These are phyloP conservation scores for Trichonephila clavipes DNA, from an alignment of 1,140 invertebrate species.

Conservation along the genomic window DNA sequence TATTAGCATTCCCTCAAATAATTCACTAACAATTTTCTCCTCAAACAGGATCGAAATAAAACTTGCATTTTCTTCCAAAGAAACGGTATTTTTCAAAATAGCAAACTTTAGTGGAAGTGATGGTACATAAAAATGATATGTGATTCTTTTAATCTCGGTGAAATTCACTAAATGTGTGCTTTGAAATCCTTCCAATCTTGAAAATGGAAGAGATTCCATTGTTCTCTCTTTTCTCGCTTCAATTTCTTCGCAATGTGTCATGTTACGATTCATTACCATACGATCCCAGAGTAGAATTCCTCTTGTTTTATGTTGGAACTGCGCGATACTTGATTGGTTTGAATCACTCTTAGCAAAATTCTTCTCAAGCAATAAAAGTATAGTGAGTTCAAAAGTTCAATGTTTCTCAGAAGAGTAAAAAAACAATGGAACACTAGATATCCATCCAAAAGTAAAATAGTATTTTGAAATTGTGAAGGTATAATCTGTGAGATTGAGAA, in stretches of 20 bases:
- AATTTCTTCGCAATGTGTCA: not conserved
- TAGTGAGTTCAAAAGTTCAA: too few relatives aligned
- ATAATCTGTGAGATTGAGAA: too few relatives aligned
- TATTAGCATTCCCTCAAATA: too few relatives aligned
- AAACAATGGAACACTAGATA: too few relatives aligned
- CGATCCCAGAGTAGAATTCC: not conserved
- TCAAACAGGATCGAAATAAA: not conserved
- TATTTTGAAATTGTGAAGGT: too few relatives aligned
- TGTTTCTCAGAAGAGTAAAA: not conserved
- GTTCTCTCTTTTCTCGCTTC: not conserved
- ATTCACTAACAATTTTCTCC: not conserved
- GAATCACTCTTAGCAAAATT: not conserved
- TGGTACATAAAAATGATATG: not conserved
- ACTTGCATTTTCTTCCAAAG: not conserved
- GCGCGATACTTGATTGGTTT: not conserved
- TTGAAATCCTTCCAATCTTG: not conserved
- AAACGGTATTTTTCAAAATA: not conserved
- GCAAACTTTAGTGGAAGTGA: not conserved
- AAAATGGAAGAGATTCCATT: not conserved
- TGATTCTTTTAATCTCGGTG: not conserved
- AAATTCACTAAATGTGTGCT: not conserved
- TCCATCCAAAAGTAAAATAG: too few relatives aligned
- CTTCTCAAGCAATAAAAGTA: too few relatives aligned
- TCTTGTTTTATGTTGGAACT: not conserved
- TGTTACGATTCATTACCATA: not conserved